phyloP scores from a whole-genome alignment of 2,113 vertebrate species.

The Chauna torquata region DNA sequence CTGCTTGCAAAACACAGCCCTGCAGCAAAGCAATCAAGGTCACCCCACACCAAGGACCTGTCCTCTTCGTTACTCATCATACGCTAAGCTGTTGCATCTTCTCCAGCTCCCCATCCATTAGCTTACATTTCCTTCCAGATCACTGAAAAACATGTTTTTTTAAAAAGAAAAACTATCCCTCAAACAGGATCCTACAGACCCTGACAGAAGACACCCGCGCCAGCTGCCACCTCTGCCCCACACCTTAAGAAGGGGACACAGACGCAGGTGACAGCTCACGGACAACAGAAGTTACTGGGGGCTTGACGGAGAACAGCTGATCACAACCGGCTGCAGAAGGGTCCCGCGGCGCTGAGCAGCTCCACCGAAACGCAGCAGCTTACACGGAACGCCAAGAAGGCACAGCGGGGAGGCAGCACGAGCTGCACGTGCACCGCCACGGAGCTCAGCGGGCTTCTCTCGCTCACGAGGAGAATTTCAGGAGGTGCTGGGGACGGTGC shows the following conservation, averaged over 20 bases:
- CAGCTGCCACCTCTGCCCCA: accelerated
- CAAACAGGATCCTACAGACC: not conserved
- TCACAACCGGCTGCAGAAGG: accelerated
- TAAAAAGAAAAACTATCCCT: not conserved
- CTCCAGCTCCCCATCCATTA: not conserved
- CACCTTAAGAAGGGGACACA: accelerated
- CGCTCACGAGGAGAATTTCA: not conserved
- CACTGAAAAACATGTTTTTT: not conserved
- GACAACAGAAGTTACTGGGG: accelerated
- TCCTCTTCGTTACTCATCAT: not conserved
- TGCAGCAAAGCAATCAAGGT: not conserved
- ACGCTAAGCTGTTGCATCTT: not conserved
- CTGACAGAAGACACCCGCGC: accelerated
- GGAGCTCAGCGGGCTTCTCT: not conserved
- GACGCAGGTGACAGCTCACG: accelerated
- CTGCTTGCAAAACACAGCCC: not conserved
- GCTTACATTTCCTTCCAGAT: not conserved
- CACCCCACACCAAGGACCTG: not conserved
- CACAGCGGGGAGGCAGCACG: accelerated
- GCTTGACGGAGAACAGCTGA: accelerated
- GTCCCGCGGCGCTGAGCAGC: not conserved
- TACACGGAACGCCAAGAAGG: accelerated
- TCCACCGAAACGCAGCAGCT: too few relatives aligned
- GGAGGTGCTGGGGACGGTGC: not conserved
- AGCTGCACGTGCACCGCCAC: not conserved